These are phyloP conservation scores for Drosophila atripex DNA, from an alignment of 2,888 invertebrate species.

Conservation along the genomic window DNA sequence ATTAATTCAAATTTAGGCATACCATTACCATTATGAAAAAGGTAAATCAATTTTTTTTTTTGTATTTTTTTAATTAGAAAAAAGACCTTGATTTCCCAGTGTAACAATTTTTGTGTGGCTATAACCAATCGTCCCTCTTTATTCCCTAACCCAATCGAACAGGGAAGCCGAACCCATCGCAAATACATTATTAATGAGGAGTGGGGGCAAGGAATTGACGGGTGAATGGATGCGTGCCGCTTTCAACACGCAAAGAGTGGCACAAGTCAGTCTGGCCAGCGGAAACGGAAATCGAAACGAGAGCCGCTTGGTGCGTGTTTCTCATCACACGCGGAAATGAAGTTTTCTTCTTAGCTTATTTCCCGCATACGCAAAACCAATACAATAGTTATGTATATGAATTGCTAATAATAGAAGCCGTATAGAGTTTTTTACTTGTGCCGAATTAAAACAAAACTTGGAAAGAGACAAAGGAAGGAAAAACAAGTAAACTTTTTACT, in stretches of 20 bases:
- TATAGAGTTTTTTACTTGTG: not conserved
- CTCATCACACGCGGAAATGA: slow-evolving; percentile 63
- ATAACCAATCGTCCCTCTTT: slow-evolving; percentile 20
- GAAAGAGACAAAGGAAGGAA: slow-evolving; percentile 5
- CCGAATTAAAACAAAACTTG: slow-evolving; percentile 24
- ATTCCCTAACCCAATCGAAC: slow-evolving; percentile 26
- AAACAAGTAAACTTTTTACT: slow-evolving; percentile 62
- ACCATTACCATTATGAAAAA: not conserved
- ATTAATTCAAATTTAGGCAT: not conserved
- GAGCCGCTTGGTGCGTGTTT: slow-evolving; percentile 43
- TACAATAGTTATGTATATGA: slow-evolving; percentile 37
- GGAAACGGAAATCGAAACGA: slow-evolving; percentile 63
- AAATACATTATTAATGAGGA: slow-evolving; percentile 50
- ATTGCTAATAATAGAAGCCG: slow-evolving; percentile 41
- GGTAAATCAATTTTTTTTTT: not conserved
- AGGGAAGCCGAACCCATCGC: slow-evolving; percentile 30
- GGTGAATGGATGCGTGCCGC: slow-evolving; percentile 45
- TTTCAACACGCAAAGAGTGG: slow-evolving; percentile 45
- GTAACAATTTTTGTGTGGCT: slow-evolving; percentile 15
- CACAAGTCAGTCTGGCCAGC: slow-evolving; percentile 23
- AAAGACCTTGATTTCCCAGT: slow-evolving; percentile 9
- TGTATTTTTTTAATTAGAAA: not conserved
- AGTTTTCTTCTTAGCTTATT: slow-evolving; percentile 32
- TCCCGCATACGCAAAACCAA: not conserved
- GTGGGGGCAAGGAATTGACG: slow-evolving; percentile 17